Percentiles rank a stretch among this genome's conserved stretches.
phyloP scores from a whole-genome alignment of 2,113 vertebrate genomes.

The Callionymus lyra region DNA sequence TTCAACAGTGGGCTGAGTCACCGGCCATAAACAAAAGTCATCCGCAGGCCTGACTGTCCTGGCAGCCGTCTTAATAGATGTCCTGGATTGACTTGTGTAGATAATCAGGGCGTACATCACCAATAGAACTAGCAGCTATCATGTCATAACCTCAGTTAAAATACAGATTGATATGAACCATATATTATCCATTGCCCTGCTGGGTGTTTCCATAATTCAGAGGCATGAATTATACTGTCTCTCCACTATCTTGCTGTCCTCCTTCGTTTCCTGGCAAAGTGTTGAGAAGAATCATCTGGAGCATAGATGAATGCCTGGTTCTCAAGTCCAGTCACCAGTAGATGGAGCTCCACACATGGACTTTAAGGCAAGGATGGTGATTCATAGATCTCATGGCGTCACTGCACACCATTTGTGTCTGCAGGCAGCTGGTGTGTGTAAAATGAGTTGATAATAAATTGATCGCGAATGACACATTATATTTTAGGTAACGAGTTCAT shows the following conservation, averaged over 20 bases:
- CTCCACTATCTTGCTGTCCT: conserved; percentile 25
- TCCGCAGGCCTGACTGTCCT: conserved; percentile 40
- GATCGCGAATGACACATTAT: too few relatives aligned
- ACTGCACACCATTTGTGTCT: too few relatives aligned
- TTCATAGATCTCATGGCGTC: too few relatives aligned
- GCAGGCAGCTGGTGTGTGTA: too few relatives aligned
- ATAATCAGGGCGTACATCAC: conserved; percentile 64
- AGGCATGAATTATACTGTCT: conserved; percentile 50
- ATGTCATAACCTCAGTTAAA: conserved; percentile 61
- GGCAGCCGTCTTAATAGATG: conserved; percentile 46
- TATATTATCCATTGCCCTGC: conserved; percentile 59
- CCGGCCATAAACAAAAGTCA: conserved; percentile 55
- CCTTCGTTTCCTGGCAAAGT: conserved; percentile 6
- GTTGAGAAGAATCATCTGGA: conserved; percentile 35
- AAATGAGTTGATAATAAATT: too few relatives aligned
- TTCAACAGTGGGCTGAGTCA: too few relatives aligned
- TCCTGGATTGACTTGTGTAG: conserved; percentile 19
- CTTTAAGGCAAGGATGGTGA: conserved; percentile 8
- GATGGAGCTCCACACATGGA: conserved; percentile 56
- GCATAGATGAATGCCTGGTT: background rate
- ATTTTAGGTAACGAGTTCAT: too few relatives aligned
- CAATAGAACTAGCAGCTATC: conserved; percentile 53
- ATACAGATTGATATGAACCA: conserved; percentile 63
- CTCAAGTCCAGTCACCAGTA: conserved; percentile 28
- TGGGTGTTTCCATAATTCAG: conserved; percentile 55